Percentiles rank a stretch among this genome's conserved stretches.
Conservation (phyloP, 2,113 vertebrate species). For the Hucho hucho region DNA sequence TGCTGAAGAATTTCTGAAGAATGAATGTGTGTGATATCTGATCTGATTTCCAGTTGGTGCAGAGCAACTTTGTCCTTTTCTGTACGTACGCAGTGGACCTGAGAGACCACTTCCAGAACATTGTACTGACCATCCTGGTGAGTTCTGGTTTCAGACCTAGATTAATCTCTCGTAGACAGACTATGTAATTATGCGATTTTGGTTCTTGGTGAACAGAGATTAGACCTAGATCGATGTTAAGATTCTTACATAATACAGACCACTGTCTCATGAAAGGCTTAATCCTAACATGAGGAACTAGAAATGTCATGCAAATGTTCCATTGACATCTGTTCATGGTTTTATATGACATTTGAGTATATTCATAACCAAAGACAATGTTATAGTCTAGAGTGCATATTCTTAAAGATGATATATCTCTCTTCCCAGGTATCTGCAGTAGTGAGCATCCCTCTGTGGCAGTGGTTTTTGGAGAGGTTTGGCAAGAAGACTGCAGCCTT, state of each 20-base stretch:
- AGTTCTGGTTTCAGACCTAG: conserved; percentile 52
- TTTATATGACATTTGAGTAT: neutral
- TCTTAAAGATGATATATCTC: neutral
- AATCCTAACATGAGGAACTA: neutral
- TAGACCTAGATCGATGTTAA: neutral
- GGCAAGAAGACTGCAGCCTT: conserved; percentile 92
- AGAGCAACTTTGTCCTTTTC: conserved; percentile 95
- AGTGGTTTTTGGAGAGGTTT: conserved; percentile 88
- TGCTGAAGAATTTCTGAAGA: conserved; percentile 35
- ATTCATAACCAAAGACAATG: neutral
- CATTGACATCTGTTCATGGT: neutral
- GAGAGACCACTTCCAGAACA: conserved; percentile 86
- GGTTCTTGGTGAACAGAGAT: too few relatives aligned
- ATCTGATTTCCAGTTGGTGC: conserved; percentile 81
- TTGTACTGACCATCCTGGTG: conserved; percentile 94
- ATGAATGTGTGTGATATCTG: conserved; percentile 32
- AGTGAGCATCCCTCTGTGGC: conserved; percentile 91
- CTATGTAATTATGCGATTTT: too few relatives aligned
- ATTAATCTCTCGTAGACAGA: too few relatives aligned
- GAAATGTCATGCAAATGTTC: neutral
- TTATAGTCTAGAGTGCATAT: neutral
- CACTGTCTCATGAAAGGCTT: neutral
- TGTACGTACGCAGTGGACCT: conserved; percentile 87
- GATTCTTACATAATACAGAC: neutral
- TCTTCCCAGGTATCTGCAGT: conserved; percentile 83